These are phyloP conservation scores for Bovichtus variegatus DNA, from an alignment of 2,797 vertebrate genomes.

Conservation along the genomic window DNA sequence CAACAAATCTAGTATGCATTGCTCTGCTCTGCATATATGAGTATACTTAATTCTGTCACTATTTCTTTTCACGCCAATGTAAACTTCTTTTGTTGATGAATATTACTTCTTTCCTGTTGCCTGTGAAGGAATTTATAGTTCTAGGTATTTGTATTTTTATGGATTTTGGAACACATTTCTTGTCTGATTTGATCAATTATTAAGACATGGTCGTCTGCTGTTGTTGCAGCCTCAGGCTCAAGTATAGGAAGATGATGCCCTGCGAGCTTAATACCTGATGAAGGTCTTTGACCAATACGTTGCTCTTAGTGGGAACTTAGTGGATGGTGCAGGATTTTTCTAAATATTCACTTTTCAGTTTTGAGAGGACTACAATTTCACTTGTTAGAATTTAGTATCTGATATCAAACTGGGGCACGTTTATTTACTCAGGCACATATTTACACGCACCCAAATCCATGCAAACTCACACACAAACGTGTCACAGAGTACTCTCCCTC, in stretches of 20 bases:
- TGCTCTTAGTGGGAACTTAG: background rate
- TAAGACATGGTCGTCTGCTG: background rate
- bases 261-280: background rate
- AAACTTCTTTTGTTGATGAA: background rate
- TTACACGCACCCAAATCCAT: conserved; percentile 11
- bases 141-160: conserved; percentile 1
- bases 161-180: background rate
- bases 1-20: background rate
- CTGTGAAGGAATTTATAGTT: background rate
- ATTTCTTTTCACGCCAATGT: background rate
- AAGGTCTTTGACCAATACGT: background rate
- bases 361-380: background rate
- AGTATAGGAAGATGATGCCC: background rate
- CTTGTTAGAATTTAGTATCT: background rate
- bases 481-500: conserved; percentile 19
- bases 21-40: background rate
- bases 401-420: conserved; percentile 9
- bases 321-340: background rate
- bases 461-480: conserved; percentile 1
- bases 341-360: background rate
- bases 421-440: conserved; percentile 13
- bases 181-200: background rate
- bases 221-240: background rate
- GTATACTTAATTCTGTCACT: background rate
- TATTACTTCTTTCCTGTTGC: background rate